These are phyloP conservation scores for Agrypnia vestita DNA, from an alignment of 1,140 invertebrate genomes.

Conservation along the genomic window DNA sequence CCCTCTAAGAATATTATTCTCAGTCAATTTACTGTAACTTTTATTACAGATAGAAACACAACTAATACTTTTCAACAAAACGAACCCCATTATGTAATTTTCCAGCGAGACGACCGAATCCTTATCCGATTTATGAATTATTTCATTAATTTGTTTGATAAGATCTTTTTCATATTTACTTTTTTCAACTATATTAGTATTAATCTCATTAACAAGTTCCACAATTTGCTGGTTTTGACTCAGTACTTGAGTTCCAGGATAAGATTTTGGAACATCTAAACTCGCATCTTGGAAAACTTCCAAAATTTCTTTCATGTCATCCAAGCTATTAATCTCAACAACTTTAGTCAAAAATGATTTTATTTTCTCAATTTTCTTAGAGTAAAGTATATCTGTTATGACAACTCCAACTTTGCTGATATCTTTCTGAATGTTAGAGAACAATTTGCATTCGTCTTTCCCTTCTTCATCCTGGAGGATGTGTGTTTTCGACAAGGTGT, in stretches of 20 bases:
- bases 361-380: conserved; percentile 5
- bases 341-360: background rate
- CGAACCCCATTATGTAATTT: too few relatives aligned
- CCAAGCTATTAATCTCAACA: background rate
- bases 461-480: background rate
- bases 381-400: background rate
- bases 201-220: background rate
- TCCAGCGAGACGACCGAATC: background rate
- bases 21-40: background rate
- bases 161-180: background rate
- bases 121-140: background rate
- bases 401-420: conserved; percentile 7
- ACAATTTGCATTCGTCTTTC: background rate
- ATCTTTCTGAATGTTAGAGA: conserved; percentile 17
- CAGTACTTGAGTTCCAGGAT: background rate
- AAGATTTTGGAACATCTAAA: background rate
- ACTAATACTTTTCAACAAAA: background rate
- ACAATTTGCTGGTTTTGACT: background rate
- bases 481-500: background rate
- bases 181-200: background rate
- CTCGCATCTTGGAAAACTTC: background rate
- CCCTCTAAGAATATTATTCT: background rate
- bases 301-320: background rate
- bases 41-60: background rate
- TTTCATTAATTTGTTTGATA: background rate